Percentiles rank a stretch among this genome's conserved stretches.
Conservation (phyloP, 92 coral and sea anemone species). For the Phenganax subtilis region DNA sequence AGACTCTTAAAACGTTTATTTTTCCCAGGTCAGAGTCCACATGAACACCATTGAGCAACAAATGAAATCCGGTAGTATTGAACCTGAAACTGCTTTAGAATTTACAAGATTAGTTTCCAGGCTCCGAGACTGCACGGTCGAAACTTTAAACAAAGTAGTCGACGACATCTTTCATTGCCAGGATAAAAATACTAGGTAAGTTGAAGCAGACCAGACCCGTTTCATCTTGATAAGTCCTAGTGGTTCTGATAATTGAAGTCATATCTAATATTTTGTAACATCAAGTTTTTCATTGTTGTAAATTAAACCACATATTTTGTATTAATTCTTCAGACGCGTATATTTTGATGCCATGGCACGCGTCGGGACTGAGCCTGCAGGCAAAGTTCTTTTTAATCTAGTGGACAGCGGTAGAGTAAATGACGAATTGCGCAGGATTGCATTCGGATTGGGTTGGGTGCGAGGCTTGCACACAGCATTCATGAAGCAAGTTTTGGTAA, state of each 20-base stretch:
- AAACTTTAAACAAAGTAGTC: constrained; percentile 11
- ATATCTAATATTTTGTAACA: too few relatives aligned
- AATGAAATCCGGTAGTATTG: neutral
- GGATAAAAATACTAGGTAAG: too few relatives aligned
- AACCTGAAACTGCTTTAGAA: neutral
- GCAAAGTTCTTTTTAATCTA: constrained; percentile 41
- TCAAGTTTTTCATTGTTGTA: neutral
- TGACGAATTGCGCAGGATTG: constrained; percentile 47
- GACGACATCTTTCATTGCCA: neutral
- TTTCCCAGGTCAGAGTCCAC: neutral
- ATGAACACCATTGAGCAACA: neutral
- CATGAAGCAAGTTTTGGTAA: constrained; percentile 54
- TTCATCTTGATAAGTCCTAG: too few relatives aligned
- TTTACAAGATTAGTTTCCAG: constrained; percentile 43
- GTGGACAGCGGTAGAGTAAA: constrained; percentile 19
- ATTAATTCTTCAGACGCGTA: constrained; percentile 41
- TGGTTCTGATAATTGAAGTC: too few relatives aligned
- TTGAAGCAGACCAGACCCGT: too few relatives aligned
- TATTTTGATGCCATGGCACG: constrained; percentile 62
- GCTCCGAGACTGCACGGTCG: constrained; percentile 33
- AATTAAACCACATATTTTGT: neutral
- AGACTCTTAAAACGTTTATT: neutral
- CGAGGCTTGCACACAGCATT: constrained; percentile 47
- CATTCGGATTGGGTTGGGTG: constrained; percentile 59
- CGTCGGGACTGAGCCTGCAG: constrained; percentile 64